Percentiles rank a stretch among this genome's conserved stretches.
Evolutionary conservation across 2,113 vertebrate genomes (phyloP).

Genomic region (Benitochromis conjunctus): DNA sequence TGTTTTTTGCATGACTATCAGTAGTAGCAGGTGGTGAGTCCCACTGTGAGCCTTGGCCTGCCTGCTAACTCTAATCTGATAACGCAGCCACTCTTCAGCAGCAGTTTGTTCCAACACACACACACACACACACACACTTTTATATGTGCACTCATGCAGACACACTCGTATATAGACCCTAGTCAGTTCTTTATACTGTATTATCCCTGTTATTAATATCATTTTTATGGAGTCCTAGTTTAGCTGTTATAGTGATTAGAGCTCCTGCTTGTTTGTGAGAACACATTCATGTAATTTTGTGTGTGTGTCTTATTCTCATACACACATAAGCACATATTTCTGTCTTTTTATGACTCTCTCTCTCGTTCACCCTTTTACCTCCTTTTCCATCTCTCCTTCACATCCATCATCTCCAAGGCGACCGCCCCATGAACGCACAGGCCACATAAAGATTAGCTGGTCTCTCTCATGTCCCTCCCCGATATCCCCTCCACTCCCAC

Average conservation of each 20-base stretch:
- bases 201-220: neutral
- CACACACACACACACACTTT: neutral
- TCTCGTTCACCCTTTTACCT: neutral
- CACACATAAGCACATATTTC: neutral
- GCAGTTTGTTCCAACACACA: neutral
- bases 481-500: neutral
- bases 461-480: neutral
- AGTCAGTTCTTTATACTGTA: neutral
- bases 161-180: neutral
- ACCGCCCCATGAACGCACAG: constrained; percentile 13
- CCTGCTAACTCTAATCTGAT: constrained; percentile 43
- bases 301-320: neutral
- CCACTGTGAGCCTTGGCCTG: constrained; percentile 34
- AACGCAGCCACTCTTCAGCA: constrained; percentile 14
- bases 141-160: neutral
- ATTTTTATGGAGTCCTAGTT: neutral
- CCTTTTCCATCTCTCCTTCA: constrained; percentile 14
- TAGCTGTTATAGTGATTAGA: neutral
- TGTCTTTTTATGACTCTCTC: neutral
- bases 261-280: neutral
- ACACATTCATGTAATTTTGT: neutral
- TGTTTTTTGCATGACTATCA: constrained; percentile 25
- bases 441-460: constrained; percentile 41
- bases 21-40: constrained; percentile 34
- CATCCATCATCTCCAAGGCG: constrained; percentile 56